These are phyloP conservation scores for Calephelis virginiensis DNA, from an alignment of 1,140 invertebrate genomes.

Conservation along the genomic window DNA sequence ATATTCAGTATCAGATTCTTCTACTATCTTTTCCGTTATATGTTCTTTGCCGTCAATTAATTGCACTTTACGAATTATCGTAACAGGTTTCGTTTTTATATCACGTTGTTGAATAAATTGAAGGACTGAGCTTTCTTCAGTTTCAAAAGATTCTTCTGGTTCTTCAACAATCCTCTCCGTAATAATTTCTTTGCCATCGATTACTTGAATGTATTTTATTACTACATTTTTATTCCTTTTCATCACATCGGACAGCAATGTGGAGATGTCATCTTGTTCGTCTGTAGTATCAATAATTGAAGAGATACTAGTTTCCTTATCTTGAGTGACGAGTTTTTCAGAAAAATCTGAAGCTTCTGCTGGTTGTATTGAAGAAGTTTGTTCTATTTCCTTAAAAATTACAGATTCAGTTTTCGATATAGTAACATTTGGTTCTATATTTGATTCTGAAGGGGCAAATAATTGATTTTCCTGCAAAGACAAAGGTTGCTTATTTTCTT, in stretches of 20 bases:
- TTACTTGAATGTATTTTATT: slow-evolving; percentile 84
- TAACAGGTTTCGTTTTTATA: slow-evolving; percentile 3
- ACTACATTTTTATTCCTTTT: slow-evolving; percentile 82
- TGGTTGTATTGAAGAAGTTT: too few species aligned
- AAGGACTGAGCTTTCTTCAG: not conserved
- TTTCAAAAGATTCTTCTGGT: not conserved
- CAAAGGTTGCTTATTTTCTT: not conserved
- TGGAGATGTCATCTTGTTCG: not conserved
- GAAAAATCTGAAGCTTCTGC: too few species aligned
- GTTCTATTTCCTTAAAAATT: too few species aligned
- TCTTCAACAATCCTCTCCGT: slow-evolving; percentile 76
- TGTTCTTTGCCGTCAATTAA: slow-evolving; percentile 86
- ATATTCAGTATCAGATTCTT: slow-evolving; percentile 80
- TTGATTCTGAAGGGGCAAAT: not conserved
- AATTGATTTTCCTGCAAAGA: not conserved
- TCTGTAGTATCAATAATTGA: not conserved
- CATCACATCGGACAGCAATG: slow-evolving; percentile 2
- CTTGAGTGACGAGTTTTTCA: too few species aligned
- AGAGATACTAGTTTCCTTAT: too few species aligned
- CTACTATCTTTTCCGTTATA: slow-evolving; percentile 82
- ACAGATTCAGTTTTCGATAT: not conserved
- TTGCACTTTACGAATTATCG: slow-evolving; percentile 59
- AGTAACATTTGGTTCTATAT: slow-evolving; percentile 51
- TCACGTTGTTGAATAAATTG: not conserved
- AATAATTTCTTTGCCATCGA: slow-evolving; percentile 86